phyloP scores from a whole-genome alignment of 2,113 vertebrate species.

The Chaetura pelagica region DNA sequence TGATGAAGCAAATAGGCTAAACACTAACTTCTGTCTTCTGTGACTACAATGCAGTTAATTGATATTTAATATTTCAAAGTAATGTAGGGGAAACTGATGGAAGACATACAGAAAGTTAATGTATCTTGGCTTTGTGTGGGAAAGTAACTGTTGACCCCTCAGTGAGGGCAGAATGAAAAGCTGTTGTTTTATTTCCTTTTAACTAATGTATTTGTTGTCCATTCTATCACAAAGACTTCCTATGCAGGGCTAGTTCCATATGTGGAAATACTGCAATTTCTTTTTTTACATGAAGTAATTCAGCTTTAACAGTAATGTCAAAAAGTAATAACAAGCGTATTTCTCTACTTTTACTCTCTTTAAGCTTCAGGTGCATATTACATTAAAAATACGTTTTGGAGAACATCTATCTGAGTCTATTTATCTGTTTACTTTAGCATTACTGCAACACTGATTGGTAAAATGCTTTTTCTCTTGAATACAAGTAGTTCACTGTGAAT shows the following conservation, averaged over 20 bases:
- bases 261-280: slow-evolving; percentile 29
- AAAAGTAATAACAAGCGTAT: slow-evolving; percentile 36
- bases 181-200: not conserved
- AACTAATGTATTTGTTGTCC: not conserved
- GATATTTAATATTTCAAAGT: not conserved
- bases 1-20: not conserved
- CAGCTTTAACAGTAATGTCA: slow-evolving; percentile 48
- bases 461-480: not conserved
- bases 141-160: not conserved
- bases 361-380: slow-evolving; percentile 37
- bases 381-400: slow-evolving; percentile 67
- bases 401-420: slow-evolving; percentile 30
- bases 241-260: slow-evolving; percentile 1
- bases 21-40: slow-evolving; percentile 8
- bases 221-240: not conserved
- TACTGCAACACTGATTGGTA: not conserved
- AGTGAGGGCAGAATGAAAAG: slow-evolving; percentile 1
- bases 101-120: not conserved
- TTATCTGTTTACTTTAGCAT: not conserved
- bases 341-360: slow-evolving; percentile 29
- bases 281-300: slow-evolving; percentile 45
- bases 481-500: not conserved
- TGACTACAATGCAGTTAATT: not conserved
- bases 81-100: not conserved
- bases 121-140: not conserved